These are phyloP conservation scores for Sarcophaga caerulescens DNA, from an alignment of 2,888 invertebrate genomes.

Conservation along the genomic window DNA sequence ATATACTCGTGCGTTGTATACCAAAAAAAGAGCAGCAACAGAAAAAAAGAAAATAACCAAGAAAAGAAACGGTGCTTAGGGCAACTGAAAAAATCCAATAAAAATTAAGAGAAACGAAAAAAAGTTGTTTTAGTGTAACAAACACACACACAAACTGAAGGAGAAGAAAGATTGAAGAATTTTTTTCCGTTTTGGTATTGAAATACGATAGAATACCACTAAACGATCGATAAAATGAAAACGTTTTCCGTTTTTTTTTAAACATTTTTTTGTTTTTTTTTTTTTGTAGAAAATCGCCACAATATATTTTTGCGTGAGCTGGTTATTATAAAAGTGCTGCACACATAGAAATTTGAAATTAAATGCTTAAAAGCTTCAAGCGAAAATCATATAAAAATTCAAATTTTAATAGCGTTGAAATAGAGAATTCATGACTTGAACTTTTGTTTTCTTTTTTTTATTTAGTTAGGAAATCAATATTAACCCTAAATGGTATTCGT, in stretches of 20 bases:
- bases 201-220: slow-evolving; percentile 60
- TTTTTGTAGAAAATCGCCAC: neutral
- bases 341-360: neutral
- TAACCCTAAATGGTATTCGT: neutral
- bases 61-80: neutral
- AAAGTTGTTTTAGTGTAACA: slow-evolving; percentile 4
- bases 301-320: slow-evolving; percentile 51
- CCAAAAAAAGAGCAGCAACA: neutral
- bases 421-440: slow-evolving; percentile 15
- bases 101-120: slow-evolving; percentile 35
- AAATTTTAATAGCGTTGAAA: slow-evolving; percentile 50
- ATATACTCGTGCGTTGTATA: neutral
- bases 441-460: neutral
- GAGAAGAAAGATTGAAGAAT: slow-evolving; percentile 8
- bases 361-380: slow-evolving; percentile 50
- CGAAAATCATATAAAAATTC: slow-evolving; percentile 34
- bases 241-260: neutral
- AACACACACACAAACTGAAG: neutral
- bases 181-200: slow-evolving; percentile 33
- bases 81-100: slow-evolving; percentile 44
- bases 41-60: neutral
- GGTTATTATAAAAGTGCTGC: slow-evolving; percentile 27
- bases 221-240: slow-evolving; percentile 63
- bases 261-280: no score
- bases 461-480: neutral